Percentiles rank a stretch among this genome's conserved stretches.
phyloP scores from a whole-genome alignment of 2,797 vertebrate genomes.

The Pogonophryne albipinna region DNA sequence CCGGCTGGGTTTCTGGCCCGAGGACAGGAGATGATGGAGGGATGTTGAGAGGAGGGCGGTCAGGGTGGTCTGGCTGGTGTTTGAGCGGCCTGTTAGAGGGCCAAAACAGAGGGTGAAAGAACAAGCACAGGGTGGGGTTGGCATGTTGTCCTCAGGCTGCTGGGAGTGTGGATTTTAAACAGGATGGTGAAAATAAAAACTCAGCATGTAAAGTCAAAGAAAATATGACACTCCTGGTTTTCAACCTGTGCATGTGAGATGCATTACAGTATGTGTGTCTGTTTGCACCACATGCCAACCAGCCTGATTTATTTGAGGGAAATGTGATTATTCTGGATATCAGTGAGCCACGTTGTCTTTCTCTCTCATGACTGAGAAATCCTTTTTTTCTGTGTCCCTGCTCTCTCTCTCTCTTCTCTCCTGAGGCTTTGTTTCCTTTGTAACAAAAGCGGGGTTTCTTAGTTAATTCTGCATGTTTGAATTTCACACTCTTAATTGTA shows the following conservation, averaged over 20 bases:
- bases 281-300: conserved; percentile 72
- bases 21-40: conserved; percentile 44
- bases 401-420: conserved; percentile 58
- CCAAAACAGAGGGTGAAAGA: conserved; percentile 66
- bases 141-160: conserved; percentile 54
- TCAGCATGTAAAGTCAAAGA: conserved; percentile 51
- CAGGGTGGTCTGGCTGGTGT: conserved; percentile 64
- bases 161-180: conserved; percentile 21
- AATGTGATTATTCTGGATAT: conserved; percentile 85
- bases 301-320: conserved; percentile 76
- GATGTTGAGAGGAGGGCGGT: conserved; percentile 55
- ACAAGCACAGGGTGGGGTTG: conserved; percentile 63
- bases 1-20: conserved; percentile 41
- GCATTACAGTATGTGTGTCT: conserved; percentile 29
- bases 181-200: conserved; percentile 45
- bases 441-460: conserved; percentile 84
- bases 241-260: conserved; percentile 60
- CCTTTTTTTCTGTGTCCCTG: no score
- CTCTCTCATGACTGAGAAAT: conserved; percentile 34
- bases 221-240: conserved; percentile 63
- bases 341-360: conserved; percentile 72
- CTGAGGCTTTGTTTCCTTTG: conserved; percentile 84
- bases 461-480: conserved; percentile 84
- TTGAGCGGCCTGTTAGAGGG: conserved; percentile 46
- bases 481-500: conserved; percentile 87